These are phyloP conservation scores for Oxytorus armatus DNA, from an alignment of 2,888 invertebrate genomes.

Conservation along the genomic window DNA sequence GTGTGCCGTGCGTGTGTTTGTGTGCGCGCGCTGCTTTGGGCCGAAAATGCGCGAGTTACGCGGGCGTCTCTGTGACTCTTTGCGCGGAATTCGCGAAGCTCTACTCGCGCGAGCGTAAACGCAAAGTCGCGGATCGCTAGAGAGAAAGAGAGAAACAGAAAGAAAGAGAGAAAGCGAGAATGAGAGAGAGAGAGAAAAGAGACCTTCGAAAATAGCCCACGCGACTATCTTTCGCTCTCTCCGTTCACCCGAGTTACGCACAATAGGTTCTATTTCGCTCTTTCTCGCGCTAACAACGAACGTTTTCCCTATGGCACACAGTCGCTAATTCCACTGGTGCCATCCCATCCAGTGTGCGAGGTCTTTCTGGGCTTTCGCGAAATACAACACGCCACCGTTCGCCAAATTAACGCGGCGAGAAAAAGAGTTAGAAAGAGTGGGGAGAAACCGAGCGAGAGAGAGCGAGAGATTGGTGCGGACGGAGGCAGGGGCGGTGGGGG, in stretches of 20 bases:
- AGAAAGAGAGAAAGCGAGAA: constrained; percentile 13
- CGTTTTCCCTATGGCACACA: constrained; percentile 31
- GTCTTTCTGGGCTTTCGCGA: constrained; percentile 35
- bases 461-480: no score
- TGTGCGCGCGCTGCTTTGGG: constrained; percentile 26
- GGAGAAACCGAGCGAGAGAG: constrained; percentile 2
- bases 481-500: neutral
- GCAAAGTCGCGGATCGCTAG: constrained; percentile 13
- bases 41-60: constrained; percentile 45
- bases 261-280: constrained; percentile 48
- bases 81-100: constrained; percentile 40
- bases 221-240: constrained; percentile 50
- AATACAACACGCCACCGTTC: constrained; percentile 23
- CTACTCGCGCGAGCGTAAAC: constrained; percentile 13
- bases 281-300: constrained; percentile 14
- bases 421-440: constrained; percentile 1
- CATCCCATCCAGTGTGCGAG: constrained; percentile 20
- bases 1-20: neutral
- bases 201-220: constrained; percentile 67
- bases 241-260: constrained; percentile 53
- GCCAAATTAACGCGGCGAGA: constrained; percentile 19
- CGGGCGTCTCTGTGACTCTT: constrained; percentile 39
- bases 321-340: constrained; percentile 37
- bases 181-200: no score
- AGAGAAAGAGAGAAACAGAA: constrained; percentile 7